These are phyloP conservation scores for Poecile montanus DNA, from an alignment of 2,797 vertebrate genomes.

Conservation along the genomic window DNA sequence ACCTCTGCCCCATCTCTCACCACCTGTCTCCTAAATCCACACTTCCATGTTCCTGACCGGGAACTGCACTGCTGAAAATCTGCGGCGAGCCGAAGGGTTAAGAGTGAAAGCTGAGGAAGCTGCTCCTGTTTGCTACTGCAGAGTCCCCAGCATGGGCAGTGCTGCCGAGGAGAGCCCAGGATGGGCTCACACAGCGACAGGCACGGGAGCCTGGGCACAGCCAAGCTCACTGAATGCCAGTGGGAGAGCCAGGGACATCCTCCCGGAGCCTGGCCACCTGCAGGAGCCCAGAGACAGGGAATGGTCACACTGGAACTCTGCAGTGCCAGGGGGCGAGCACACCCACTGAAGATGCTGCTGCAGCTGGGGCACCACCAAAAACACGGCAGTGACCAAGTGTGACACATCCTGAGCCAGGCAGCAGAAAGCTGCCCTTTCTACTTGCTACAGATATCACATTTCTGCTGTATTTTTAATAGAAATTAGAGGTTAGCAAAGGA, in stretches of 20 bases:
- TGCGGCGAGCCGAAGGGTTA: background rate
- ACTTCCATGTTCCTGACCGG: background rate
- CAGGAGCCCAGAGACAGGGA: too few relatives aligned
- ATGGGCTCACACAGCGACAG: background rate
- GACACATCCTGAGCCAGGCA: background rate
- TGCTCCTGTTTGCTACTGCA: background rate
- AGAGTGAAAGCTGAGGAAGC: background rate
- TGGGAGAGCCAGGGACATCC: background rate
- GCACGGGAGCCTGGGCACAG: background rate
- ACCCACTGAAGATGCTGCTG: accelerated
- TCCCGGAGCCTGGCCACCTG: background rate
- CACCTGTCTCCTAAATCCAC: background rate
- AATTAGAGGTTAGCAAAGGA: background rate
- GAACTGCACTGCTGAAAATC: background rate
- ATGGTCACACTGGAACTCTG: accelerated
- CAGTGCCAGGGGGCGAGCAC: accelerated
- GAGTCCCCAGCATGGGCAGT: accelerated
- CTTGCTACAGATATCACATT: background rate
- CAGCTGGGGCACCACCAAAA: background rate
- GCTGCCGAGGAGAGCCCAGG: background rate
- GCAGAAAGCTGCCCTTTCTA: background rate
- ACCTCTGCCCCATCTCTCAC: background rate
- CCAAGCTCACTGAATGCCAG: too few relatives aligned
- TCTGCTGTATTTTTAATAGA: background rate
- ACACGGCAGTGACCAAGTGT: too few relatives aligned